Percentiles rank a stretch among this genome's conserved stretches.
Conservation (phyloP, 2,888 invertebrate genomes). For the Eristalis tenax region DNA sequence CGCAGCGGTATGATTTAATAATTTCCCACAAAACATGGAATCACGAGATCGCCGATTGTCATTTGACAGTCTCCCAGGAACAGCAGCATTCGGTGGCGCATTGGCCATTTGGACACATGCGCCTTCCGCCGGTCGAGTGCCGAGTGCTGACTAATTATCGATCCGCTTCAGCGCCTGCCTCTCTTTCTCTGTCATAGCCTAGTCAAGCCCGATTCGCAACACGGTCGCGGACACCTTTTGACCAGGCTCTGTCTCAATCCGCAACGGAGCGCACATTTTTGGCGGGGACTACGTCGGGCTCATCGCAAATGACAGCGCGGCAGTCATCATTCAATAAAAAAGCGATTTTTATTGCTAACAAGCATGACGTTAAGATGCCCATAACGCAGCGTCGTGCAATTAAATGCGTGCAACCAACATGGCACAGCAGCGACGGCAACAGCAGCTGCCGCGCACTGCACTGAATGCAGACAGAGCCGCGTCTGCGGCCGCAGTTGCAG, state of each 20-base stretch:
- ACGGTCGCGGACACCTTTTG: slow-evolving; percentile 35
- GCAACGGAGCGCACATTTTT: not conserved
- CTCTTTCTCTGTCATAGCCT: slow-evolving; percentile 13
- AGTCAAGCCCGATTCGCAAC: slow-evolving; percentile 30
- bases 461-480: not conserved
- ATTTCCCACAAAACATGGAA: slow-evolving; percentile 32
- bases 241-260: slow-evolving; percentile 3
- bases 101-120: slow-evolving; percentile 1
- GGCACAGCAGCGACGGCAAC: slow-evolving; percentile 26
- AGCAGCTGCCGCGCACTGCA: not conserved
- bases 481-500: not conserved
- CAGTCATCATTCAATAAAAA: slow-evolving; percentile 66
- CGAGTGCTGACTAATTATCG: slow-evolving; percentile 50
- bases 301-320: slow-evolving; percentile 58
- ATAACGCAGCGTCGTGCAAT: slow-evolving; percentile 66
- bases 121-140: slow-evolving; percentile 13
- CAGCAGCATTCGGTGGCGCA: slow-evolving; percentile 30
- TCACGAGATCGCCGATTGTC: slow-evolving; percentile 35
- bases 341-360: slow-evolving; percentile 70
- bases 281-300: slow-evolving; percentile 17
- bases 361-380: slow-evolving; percentile 71
- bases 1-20: slow-evolving; percentile 27
- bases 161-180: slow-evolving; percentile 20
- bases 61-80: slow-evolving; percentile 24
- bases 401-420: slow-evolving; percentile 57